A percentile compares a stretch with the other conserved stretches of the same genome.
These are phyloP conservation scores for Spermophilus dauricus DNA, from an alignment of 2,113 vertebrate species.

Conservation along the genomic window DNA sequence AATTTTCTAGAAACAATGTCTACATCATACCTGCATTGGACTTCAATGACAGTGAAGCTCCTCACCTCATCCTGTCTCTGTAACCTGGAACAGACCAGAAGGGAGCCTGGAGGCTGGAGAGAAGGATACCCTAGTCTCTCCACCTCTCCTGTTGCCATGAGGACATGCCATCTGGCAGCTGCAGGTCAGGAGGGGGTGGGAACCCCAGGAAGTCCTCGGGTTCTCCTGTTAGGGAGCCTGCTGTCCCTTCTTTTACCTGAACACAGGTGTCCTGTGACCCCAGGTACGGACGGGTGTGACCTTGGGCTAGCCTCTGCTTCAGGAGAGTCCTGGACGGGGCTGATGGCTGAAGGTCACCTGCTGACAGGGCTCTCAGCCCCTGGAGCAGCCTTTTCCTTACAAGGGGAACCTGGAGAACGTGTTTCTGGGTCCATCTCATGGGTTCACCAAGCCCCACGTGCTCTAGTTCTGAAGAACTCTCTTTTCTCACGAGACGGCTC, in stretches of 20 bases:
- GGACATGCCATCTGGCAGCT: not conserved
- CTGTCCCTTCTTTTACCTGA: not conserved
- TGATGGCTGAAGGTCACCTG: too few species aligned
- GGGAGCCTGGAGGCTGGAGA: not conserved
- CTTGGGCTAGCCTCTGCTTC: not conserved
- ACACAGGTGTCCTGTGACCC: not conserved
- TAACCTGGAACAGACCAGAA: not conserved
- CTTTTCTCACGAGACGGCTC: not conserved
- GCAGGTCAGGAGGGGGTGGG: not conserved
- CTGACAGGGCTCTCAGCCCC: not conserved
- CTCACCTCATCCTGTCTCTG: fast-evolving
- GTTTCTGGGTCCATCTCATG: not conserved
- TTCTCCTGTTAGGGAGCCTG: not conserved
- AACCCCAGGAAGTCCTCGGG: not conserved
- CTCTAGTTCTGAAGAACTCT: not conserved
- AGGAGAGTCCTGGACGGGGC: too few species aligned
- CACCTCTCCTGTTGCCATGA: not conserved
- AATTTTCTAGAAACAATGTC: not conserved
- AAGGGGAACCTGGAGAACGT: not conserved
- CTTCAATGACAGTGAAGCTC: not conserved
- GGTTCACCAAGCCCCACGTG: too few species aligned
- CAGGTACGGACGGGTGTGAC: not conserved
- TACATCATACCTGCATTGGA: not conserved
- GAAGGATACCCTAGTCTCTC: not conserved
- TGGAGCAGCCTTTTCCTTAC: not conserved